Evolutionary conservation across 1,140 invertebrate genomes (phyloP), one percentile per base, ranked within the genome.

Genomic region (Brachionus rotundiformis): DNA sequence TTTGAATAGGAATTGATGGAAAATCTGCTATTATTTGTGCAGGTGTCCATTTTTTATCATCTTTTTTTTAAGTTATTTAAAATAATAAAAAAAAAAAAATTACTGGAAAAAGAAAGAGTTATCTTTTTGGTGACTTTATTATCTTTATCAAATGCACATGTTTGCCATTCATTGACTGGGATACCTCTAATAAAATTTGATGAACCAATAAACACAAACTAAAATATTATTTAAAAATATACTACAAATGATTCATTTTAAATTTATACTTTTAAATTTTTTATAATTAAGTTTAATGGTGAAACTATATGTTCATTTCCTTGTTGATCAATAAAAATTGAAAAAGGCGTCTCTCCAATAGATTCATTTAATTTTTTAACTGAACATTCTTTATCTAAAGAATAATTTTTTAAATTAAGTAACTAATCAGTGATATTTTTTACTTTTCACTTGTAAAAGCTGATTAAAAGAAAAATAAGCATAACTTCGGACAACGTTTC

Each of bases 151-250:
- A 47, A 77, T 11, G 31, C 25, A 49, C 73, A 77, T 49, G 73
- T 77, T 59, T 77, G 73, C 73, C 73, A 77, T 77, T 77, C 23
- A 54, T 59, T 77, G 3, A 59, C 73, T 27, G 73, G 73, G 16
- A 77, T 77, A 8, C 73, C 73, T 77, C 73, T 77, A 4, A 77
- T 33, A 33, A 36, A 47, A 31, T 13, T 23, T 31, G 41, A 25
- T 41, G 36, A 54, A n/a, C 73, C 73, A 77, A 10, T 77, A 16
- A 23, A 77, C 8, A 77, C 39, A 77, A 77, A 49, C 73, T 77
- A 47, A 77, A 77, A 47, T 7, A 8, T 47, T 11, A 33, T 25
- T 47, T 19, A 33, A 5, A 41, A 25, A n/a, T n/a, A n/a, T n/a
- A n/a, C n/a, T n/a, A n/a, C n/a, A n/a, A n/a, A n/a, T n/a, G n/a